These are phyloP conservation scores for Jaculus jaculus DNA, from an alignment of 2,113 vertebrate species.

Conservation along the genomic window DNA sequence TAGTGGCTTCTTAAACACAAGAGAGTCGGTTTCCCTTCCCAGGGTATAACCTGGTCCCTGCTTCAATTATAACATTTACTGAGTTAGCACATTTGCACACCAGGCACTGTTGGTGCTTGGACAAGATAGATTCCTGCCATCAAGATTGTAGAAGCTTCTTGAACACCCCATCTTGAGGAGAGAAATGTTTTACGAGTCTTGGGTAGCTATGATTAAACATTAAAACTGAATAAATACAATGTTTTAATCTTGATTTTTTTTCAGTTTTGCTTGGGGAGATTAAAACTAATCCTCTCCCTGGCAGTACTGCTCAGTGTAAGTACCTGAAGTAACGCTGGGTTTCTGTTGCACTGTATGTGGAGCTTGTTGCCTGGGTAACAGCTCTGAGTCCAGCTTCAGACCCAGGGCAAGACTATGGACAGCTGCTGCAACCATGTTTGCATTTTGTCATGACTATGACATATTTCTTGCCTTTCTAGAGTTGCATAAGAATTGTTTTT, in stretches of 20 bases:
- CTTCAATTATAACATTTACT: neutral
- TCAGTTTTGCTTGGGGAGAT: neutral
- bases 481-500: neutral
- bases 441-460: neutral
- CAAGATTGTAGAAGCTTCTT: neutral
- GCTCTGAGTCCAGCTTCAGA: neutral
- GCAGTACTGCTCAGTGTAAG: neutral
- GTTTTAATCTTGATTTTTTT: neutral
- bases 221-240: neutral
- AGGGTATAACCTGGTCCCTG: neutral
- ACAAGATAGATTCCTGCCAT: neutral
- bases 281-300: neutral
- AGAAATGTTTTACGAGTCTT: neutral
- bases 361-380: neutral
- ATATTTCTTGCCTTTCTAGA: neutral
- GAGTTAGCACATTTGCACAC: neutral
- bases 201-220: neutral
- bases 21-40: neutral
- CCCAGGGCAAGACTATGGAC: neutral
- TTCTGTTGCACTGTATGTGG: neutral
- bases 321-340: neutral
- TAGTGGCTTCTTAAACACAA: neutral
- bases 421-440: neutral
- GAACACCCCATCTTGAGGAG: neutral
- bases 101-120: neutral